Conservation (phyloP, 2,888 invertebrate genomes). For the Phanerotoma sp. region DNA sequence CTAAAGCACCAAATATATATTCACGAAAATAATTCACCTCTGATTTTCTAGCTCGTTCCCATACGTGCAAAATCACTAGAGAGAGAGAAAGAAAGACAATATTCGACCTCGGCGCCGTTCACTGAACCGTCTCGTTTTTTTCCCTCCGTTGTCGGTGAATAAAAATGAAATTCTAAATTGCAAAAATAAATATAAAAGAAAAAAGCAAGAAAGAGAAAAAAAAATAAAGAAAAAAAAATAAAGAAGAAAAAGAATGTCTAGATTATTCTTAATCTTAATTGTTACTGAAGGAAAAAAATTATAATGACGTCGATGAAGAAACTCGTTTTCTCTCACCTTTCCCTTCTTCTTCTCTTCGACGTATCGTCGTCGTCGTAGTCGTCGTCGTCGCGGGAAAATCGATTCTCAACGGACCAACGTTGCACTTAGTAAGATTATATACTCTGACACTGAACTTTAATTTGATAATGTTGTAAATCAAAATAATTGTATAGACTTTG, state of each 20-base stretch:
- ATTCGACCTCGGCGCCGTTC: slow-evolving; percentile 27
- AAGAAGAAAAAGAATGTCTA: background rate
- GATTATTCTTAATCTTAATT: slow-evolving; percentile 6
- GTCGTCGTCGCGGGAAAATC: slow-evolving; percentile 34
- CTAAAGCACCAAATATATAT: slow-evolving; percentile 1
- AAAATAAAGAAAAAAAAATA: background rate
- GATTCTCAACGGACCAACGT: slow-evolving; percentile 24
- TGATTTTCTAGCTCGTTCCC: slow-evolving; percentile 18
- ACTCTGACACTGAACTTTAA: background rate
- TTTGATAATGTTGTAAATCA: too few relatives aligned
- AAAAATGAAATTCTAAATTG: slow-evolving; percentile 21
- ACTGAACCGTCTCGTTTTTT: slow-evolving; percentile 25
- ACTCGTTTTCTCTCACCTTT: slow-evolving; percentile 32
- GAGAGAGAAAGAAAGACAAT: slow-evolving; percentile 19
- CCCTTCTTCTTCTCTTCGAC: slow-evolving; percentile 36
- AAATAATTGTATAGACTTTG: too few relatives aligned
- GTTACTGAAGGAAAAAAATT: background rate
- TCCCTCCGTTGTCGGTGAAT: slow-evolving; percentile 11
- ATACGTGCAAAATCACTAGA: slow-evolving; percentile 11
- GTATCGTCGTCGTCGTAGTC: background rate
- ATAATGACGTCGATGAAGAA: background rate
- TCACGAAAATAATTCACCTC: slow-evolving; percentile 6
- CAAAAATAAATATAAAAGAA: slow-evolving; percentile 1
- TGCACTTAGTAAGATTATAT: background rate
- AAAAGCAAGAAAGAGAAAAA: background rate